Base-by-base conservation (phyloP, 2,888 invertebrate species). In the Phrixothrix hirtus region DNA sequence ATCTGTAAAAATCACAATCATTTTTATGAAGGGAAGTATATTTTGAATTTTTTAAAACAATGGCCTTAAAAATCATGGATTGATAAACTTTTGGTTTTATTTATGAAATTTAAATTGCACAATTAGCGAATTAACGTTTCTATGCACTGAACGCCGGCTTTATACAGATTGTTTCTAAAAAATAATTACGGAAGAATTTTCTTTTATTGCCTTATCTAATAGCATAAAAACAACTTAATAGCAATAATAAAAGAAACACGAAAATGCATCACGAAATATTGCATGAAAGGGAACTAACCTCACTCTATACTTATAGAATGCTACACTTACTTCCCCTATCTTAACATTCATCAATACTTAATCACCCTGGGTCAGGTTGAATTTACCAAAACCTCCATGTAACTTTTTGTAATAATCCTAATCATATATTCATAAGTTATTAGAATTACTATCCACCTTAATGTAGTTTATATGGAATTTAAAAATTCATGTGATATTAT, bases 261-360 rank as follows among this genome's bases (percentile, higher is more conserved):
- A 48, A 49, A 53, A 38, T 53, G 53, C 53, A 53, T 53, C 54
- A 55, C 54, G 54, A 55, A 43, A 55, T 49, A 49, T 55, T 39
- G 54, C 54, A 48, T 55, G 54, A 35, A 47, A 44, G 25, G 9
- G 12, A 37, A 29, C 37, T 44, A 34, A 49, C 44, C 41, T 38
- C 42, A 30, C 49, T 41, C 44, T 36, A 49, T 44, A 55, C 54
- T 54, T 54, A 16, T 37, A 50, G 34, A 45, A 45, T 49, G 54
- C 45, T 55, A 49, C 42, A 43, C 43, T 27, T 16, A 54, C 44
- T 55, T 49, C 45, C 49, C 54, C 39, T 49, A 49, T 53, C 53
- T 53, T 53, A 48, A 43, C 53, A 53, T 43, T 27, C 52, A 43
- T 55, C 54, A 55, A 55, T 55, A 49, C 26, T 49, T 55, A 55